Evolutionary conservation across 2,113 vertebrate species (phyloP).

Genomic region (Cyanoramphus novaezelandiae): DNA sequence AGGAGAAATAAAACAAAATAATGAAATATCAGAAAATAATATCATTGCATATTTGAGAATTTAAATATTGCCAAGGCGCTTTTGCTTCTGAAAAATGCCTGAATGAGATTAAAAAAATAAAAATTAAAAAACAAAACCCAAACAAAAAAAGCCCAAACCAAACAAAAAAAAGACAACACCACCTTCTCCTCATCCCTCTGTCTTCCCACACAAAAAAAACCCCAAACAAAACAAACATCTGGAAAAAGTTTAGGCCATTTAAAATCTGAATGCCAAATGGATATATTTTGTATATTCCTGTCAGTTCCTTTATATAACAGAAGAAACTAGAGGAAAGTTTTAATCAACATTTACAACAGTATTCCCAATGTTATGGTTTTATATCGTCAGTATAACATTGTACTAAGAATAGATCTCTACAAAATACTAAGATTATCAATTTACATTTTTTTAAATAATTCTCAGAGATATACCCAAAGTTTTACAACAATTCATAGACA

Average conservation of each 20-base stretch:
- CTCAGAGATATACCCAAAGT: background rate
- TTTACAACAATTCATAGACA: background rate
- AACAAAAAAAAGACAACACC: background rate
- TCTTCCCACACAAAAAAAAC: background rate
- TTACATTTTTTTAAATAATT: background rate
- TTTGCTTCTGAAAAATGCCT: background rate
- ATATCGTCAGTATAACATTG: background rate
- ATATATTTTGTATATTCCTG: background rate
- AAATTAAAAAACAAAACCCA: background rate
- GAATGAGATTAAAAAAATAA: background rate
- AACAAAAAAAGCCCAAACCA: background rate
- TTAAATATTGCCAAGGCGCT: background rate
- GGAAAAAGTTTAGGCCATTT: background rate
- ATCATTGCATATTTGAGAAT: background rate
- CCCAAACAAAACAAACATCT: background rate
- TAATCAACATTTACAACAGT: background rate
- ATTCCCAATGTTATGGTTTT: background rate
- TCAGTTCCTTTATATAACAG: background rate
- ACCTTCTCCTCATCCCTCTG: background rate
- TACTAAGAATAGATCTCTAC: background rate
- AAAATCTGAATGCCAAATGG: background rate
- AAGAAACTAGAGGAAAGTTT: background rate
- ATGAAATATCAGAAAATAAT: background rate
- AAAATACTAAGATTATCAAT: background rate
- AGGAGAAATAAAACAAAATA: background rate